Base-by-base conservation (phyloP, 1,140 invertebrate genomes). In the Apis dorsata region DNA sequence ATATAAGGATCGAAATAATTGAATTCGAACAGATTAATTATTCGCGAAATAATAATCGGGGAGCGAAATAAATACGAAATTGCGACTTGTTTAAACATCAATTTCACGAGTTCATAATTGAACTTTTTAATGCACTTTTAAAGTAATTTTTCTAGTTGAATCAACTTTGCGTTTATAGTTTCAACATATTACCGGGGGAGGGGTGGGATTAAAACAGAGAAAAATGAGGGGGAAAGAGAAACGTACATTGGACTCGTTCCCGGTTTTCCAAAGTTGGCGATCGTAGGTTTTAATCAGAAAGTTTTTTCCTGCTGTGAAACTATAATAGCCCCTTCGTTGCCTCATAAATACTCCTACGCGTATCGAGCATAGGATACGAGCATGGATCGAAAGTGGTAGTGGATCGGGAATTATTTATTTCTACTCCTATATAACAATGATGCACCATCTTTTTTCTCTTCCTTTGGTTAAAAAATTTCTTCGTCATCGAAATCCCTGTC, bases 251-350 rank as follows among this genome's bases (percentile, higher is more conserved):
- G 49, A 69, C 53, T 69, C 34, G 49, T 78, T 68, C n/a, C 34
- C 34, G 76, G n/a, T 55, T 69, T 57, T 34, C 34, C 34, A 19
- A 78, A 78, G 44, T 69, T 78, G 76, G 34, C 28, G 65, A 78
- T 78, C 76, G 65, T 78, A 69, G 65, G 53, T 78, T 78, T 78
- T 69, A 77, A 66, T 21, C 24, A 28, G 76, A 70, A 78, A 78
- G 65, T 78, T 78, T 78, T 34, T 34, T 49, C 28, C 34, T 17
- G 17, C 28, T 9, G 51, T 17, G 21, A 69, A 59, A 55, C 63
- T 57, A 69, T 78, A 69, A 78, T 57, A 59, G 21, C 34, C 53
- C 53, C 65, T 78, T 78, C 53, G 53, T 24, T 57, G 51, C 63
- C 24, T 59, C 34, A 57, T 53, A 78, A 78, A 78, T 78, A 66